A percentile compares a stretch with the other conserved stretches of the same genome.
Evolutionary conservation across 2,888 invertebrate genomes (phyloP).

Genomic region (Eulithis prunata): DNA sequence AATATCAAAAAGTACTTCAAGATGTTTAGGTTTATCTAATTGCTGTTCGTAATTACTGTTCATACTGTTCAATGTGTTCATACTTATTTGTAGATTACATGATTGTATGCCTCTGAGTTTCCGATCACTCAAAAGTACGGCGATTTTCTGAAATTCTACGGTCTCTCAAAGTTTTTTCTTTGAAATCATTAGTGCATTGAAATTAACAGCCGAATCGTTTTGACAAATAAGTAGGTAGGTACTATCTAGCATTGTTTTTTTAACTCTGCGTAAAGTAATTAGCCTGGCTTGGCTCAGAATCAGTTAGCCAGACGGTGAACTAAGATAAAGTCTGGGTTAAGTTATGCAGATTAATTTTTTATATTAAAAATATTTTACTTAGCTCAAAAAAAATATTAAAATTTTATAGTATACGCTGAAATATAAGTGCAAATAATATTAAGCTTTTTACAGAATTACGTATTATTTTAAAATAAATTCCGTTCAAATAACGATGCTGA

Average conservation of each 20-base stretch:
- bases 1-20: background rate
- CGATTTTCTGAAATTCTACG: conserved; percentile 74
- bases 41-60: background rate
- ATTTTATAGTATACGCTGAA: too few species aligned
- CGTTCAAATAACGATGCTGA: background rate
- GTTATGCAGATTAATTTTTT: too few species aligned
- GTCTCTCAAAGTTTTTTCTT: conserved; percentile 58
- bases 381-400: too few species aligned
- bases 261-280: conserved; percentile 25
- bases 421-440: background rate
- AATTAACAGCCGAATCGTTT: conserved; percentile 64
- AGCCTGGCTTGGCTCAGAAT: background rate
- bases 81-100: background rate
- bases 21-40: background rate
- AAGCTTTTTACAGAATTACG: conserved; percentile 1
- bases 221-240: conserved; percentile 53
- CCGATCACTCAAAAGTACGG: conserved; percentile 61
- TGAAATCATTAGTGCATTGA: conserved; percentile 75
- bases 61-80: conserved; percentile 4
- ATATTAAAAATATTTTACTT: background rate
- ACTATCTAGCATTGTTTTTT: conserved; percentile 41
- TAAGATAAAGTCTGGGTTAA: background rate
- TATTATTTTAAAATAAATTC: background rate
- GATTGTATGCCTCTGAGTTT: conserved; percentile 25
- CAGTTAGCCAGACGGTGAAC: conserved; percentile 5